phyloP scores from a whole-genome alignment of 2,888 invertebrate species.

The Tetragnatha montana region DNA sequence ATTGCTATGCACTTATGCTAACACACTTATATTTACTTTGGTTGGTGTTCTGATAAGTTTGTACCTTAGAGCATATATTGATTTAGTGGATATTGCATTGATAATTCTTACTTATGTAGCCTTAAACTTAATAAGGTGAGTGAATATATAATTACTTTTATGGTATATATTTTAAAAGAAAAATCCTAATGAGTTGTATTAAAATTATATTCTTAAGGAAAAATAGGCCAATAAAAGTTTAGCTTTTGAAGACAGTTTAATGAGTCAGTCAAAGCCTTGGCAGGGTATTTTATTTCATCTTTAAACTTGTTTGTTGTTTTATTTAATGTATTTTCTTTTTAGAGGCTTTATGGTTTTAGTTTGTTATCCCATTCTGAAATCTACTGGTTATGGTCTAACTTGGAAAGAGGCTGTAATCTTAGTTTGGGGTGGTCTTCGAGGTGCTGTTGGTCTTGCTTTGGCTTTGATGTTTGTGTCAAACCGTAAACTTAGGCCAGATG shows the following conservation, averaged over 20 bases:
- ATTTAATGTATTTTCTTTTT: neutral
- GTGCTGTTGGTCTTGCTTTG: constrained; percentile 81
- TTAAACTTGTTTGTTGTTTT: neutral
- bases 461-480: constrained; percentile 72
- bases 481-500: constrained; percentile 19
- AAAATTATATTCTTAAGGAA: too few species aligned
- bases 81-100: constrained; percentile 78
- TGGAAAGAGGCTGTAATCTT: constrained; percentile 81
- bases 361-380: constrained; percentile 79
- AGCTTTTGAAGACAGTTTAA: too few species aligned
- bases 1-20: constrained; percentile 75
- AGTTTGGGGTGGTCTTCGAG: constrained; percentile 82
- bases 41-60: constrained; percentile 81
- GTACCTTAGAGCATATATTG: constrained; percentile 78
- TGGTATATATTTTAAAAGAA: neutral
- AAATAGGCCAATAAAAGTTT: too few species aligned
- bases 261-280: too few species aligned
- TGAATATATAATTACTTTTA: too few species aligned
- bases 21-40: constrained; percentile 81
- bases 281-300: neutral
- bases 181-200: neutral
- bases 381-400: constrained; percentile 80
- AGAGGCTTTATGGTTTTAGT: constrained; percentile 78
- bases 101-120: constrained; percentile 77
- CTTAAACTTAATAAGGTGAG: constrained; percentile 76